Base-by-base conservation (phyloP, 2,797 vertebrate species). In the Tragelaphus oryx region DNA sequence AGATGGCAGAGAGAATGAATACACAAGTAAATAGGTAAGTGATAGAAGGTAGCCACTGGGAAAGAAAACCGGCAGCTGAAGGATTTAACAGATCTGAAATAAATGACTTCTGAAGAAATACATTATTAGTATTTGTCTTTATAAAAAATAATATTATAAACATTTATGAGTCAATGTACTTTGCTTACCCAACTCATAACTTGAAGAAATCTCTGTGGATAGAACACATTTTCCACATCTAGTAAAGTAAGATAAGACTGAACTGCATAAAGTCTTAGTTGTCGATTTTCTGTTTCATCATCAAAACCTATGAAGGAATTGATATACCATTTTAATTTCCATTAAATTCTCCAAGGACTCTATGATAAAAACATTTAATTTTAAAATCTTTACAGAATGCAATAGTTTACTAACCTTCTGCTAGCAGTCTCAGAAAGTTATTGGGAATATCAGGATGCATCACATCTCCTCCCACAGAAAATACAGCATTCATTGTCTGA, bases 111-210 rank as follows among this genome's bases (percentile, higher is more conserved):
- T 83, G 13, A 87, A 89, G 20, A 92, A 93, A 91, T 44, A 87
- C 1, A 88, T 11, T 50, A 18, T 8, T 76, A 81, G 55, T 50
- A 79, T 59, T 65, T 65, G 9, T 18, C 52, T 90, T 89, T 80
- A 87, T 68, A 81, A 95, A 96, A 78, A 74, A 44, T 17, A 89
- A 76, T n/a, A 26, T 17, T 55, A 65, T 44, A 94, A 93, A 81
- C 92, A 55, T 88, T n/a, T 85, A 68, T 44, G 20, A 96, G 46
- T 33, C 65, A 96, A 95, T 84, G n/a, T 78, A 59, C 92, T 92
- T 91, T 95, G 93, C 99, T 99, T 98, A 99, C 99, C 99, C 99
- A 99, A 95, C 99, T 99, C 98, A 99, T 99, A 98, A 99, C 99
- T 98, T 99, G 99, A 65, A 99, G 98, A 97, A 99, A 99, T 96